Conservation (phyloP, 2,797 vertebrate genomes). For the Myiotriccus ornatus region DNA sequence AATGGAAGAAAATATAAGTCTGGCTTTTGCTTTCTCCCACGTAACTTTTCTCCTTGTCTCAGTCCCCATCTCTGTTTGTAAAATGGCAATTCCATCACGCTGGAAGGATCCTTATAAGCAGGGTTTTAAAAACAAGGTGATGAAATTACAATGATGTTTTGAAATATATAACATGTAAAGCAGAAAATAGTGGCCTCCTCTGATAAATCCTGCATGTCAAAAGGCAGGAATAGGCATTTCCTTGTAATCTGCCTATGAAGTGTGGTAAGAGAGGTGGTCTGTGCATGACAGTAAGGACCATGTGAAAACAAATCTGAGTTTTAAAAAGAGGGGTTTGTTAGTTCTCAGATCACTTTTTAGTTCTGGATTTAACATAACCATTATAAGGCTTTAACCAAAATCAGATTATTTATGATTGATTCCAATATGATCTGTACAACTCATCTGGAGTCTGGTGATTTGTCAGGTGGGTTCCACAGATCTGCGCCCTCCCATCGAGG, state of each 20-base stretch:
- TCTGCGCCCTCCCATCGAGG: neutral
- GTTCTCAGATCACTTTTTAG: neutral
- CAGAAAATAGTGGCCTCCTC: neutral
- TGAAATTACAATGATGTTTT: neutral
- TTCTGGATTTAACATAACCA: neutral
- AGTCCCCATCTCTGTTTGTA: neutral
- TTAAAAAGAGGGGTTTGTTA: neutral
- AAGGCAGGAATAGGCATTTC: neutral
- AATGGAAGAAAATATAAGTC: neutral
- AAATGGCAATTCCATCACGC: neutral
- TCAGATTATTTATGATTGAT: neutral
- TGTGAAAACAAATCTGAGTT: rapidly evolving
- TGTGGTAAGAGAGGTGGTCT: rapidly evolving
- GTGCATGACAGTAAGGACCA: neutral
- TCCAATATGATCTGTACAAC: neutral
- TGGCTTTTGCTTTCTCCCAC: neutral
- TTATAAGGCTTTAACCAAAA: neutral
- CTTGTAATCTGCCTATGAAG: neutral
- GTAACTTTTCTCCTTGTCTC: neutral
- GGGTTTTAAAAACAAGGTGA: neutral
- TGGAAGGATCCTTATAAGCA: neutral
- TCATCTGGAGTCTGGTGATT: neutral
- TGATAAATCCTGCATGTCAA: neutral
- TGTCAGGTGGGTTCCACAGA: neutral
- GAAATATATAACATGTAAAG: neutral